Base-by-base conservation (phyloP, 2,888 invertebrate genomes). In the Andrena bucephala region DNA sequence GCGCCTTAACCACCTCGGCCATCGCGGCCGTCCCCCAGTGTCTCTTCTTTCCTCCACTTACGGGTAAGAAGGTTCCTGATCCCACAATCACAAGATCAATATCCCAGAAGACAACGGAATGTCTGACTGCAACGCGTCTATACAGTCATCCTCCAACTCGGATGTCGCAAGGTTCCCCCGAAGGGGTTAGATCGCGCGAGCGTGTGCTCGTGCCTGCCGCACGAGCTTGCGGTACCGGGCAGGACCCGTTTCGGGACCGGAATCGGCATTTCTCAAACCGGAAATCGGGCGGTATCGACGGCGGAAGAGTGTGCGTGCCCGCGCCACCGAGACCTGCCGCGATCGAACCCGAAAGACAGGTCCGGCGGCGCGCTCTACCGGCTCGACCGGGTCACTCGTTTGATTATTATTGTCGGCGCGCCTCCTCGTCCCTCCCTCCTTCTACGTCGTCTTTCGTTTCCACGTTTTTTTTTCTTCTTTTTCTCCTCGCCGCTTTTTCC, bases 261-360 rank as follows among this genome's bases (percentile, higher is more conserved):
- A 88, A 89, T 90, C 89, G 86, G 74, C 77, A 76, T 87, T 87
- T 81, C 83, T 87, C 69, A 86, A 90, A 89, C 89, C 89, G 89
- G 89, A 90, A 90, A 90, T 90, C 85, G 76, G 42, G 80, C 31
- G 72, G 81, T 63, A 82, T 84, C 82, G 52, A 8, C 52, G 52
- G 2, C 52, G 65, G 73, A 70, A 52, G 84, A 71, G 75, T 36
- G 67, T 67, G 74, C 27, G 71, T 59, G 71, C n/a, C 20, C 62
- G 50, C 63, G 50, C 63, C 52, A 1, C 52, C 1, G 42, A 63
- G 67, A 78, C 71, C 77, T 79, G 78, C 66, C 72, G 59, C 77
- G 80, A 62, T 82, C 76, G 89, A 90, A 91, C 91, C 89, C 85
- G 91, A 91, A 90, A 90, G 89, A 91, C 91, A 87, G 90, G 91